A percentile compares a stretch with the other conserved stretches of the same genome.
These are phyloP conservation scores for Rhinoderma darwinii DNA, from an alignment of 2,113 vertebrate genomes.

Conservation along the genomic window DNA sequence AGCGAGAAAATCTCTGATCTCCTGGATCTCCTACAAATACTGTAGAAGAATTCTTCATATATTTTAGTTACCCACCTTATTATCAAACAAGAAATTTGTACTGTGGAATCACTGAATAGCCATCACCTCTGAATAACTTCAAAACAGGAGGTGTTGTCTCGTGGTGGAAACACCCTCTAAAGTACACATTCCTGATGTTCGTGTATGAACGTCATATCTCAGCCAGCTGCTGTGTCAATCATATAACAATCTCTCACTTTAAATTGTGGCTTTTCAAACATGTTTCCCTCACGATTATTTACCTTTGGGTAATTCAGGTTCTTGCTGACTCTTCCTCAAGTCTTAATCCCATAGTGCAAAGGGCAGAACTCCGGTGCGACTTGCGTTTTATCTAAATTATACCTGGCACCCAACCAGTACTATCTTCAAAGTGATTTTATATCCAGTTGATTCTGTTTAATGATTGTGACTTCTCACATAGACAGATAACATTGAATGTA, in stretches of 20 bases:
- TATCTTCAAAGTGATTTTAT: background rate
- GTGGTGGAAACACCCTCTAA: background rate
- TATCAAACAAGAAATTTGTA: background rate
- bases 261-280: background rate
- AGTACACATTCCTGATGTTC: background rate
- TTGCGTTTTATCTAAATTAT: slow-evolving; percentile 8
- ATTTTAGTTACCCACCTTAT: too few species aligned
- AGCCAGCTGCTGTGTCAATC: background rate
- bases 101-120: background rate
- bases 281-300: slow-evolving; percentile 6
- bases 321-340: slow-evolving; percentile 23
- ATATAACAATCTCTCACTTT: background rate
- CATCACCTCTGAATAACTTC: background rate
- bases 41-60: too few species aligned
- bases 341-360: slow-evolving; percentile 15
- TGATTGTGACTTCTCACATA: background rate
- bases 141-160: background rate
- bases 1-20: too few species aligned
- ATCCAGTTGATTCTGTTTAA: background rate
- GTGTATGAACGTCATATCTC: background rate
- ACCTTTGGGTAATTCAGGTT: background rate
- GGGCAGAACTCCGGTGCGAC: background rate
- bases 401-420: background rate
- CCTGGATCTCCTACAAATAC: too few species aligned
- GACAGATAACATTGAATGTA: background rate